Percentiles rank a stretch among this genome's conserved stretches.
phyloP scores from a whole-genome alignment of 1,140 invertebrate genomes.

The Pseudomyrmex sp. region DNA sequence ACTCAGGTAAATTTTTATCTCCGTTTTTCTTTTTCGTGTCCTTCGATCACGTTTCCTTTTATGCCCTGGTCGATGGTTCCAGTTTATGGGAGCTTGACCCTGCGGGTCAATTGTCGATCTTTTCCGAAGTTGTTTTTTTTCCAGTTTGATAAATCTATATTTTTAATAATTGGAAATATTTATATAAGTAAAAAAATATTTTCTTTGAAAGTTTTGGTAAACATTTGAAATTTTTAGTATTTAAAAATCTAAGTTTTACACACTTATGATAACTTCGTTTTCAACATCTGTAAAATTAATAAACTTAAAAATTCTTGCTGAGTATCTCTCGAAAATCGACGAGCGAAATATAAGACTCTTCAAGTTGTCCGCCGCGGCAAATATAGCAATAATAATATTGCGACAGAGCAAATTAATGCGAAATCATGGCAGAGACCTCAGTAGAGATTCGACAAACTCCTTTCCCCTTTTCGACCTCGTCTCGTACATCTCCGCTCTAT shows the following conservation, averaged over 20 bases:
- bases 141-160: no score
- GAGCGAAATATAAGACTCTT: neutral
- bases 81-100: conserved; percentile 25
- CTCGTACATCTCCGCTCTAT: conserved; percentile 64
- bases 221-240: no score
- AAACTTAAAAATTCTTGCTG: no score
- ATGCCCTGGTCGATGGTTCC: conserved; percentile 26
- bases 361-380: neutral
- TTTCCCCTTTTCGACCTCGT: conserved; percentile 50
- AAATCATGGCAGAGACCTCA: conserved; percentile 72
- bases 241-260: neutral
- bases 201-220: no score
- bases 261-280: neutral
- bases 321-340: neutral
- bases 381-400: conserved; percentile 43
- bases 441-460: conserved; percentile 78
- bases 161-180: no score
- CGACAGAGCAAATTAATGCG: conserved; percentile 20
- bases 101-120: conserved; percentile 29
- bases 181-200: no score
- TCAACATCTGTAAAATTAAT: neutral
- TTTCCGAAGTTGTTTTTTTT: neutral
- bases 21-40: conserved; percentile 34
- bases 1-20: neutral
- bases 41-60: conserved; percentile 50